Percentiles rank a stretch among this genome's conserved stretches.
These are phyloP conservation scores for Hycleus phaleratus DNA, from an alignment of 1,140 invertebrate species.

Conservation along the genomic window DNA sequence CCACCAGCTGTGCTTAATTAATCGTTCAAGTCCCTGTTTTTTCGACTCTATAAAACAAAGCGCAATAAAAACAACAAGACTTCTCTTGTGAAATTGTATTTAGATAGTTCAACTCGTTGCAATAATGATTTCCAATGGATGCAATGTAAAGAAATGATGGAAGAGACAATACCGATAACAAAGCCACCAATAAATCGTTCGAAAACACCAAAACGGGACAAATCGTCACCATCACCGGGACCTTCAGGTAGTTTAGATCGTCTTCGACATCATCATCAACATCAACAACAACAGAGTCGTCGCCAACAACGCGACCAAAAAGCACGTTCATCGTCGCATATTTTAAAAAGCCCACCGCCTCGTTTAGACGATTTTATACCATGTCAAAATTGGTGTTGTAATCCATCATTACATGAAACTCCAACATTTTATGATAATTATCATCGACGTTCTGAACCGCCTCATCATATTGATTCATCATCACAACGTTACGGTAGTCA, in stretches of 20 bases:
- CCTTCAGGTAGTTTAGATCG: slow-evolving; percentile 44
- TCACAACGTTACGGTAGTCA: slow-evolving; percentile 41
- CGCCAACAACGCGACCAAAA: slow-evolving; percentile 48
- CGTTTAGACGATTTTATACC: slow-evolving; percentile 39
- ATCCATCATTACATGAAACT: slow-evolving; percentile 36
- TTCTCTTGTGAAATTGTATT: neutral
- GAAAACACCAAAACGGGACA: slow-evolving; percentile 27
- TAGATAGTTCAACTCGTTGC: slow-evolving; percentile 45
- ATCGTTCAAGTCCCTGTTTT: neutral
- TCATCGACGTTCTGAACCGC: slow-evolving; percentile 38
- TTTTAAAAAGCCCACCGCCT: slow-evolving; percentile 36
- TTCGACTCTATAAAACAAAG: too few species aligned
- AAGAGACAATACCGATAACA: slow-evolving; percentile 25
- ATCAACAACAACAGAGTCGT: slow-evolving; percentile 40
- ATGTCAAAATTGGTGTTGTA: slow-evolving; percentile 41
- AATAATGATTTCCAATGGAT: slow-evolving; percentile 56
- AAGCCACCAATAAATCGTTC: slow-evolving; percentile 37
- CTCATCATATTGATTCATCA: slow-evolving; percentile 22
- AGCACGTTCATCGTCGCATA: slow-evolving; percentile 47
- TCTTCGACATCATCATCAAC: slow-evolving; percentile 39
- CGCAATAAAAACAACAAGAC: too few species aligned
- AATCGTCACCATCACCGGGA: slow-evolving; percentile 31
- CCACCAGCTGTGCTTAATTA: too few species aligned
- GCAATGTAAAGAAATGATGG: slow-evolving; percentile 34
- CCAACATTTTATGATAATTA: slow-evolving; percentile 32